Evolutionary conservation across 2,888 invertebrate species (phyloP).

Genomic region (Drosophila cyrtoloma): DNA sequence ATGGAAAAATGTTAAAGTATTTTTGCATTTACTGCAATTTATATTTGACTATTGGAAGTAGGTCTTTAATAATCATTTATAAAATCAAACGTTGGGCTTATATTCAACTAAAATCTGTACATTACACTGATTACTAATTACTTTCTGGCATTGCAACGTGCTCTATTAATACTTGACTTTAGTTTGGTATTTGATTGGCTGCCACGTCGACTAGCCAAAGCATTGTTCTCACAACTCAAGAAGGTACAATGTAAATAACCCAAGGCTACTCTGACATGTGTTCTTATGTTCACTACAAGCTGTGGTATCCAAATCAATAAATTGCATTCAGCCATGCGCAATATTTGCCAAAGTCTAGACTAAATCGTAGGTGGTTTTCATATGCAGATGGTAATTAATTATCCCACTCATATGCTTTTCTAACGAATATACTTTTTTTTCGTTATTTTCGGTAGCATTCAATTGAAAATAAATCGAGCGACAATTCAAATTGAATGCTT

Average conservation of each 20-base stretch:
- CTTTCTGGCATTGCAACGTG: neutral
- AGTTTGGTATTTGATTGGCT: constrained; percentile 1
- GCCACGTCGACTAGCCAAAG: neutral
- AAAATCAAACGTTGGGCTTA: neutral
- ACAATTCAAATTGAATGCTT: constrained; percentile 25
- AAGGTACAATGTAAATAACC: neutral
- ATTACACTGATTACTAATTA: neutral
- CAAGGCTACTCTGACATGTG: neutral
- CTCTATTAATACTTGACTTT: neutral
- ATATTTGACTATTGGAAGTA: neutral
- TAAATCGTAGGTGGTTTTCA: neutral
- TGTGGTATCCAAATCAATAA: neutral
- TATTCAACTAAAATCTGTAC: neutral
- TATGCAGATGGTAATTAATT: constrained; percentile 33
- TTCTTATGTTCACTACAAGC: neutral
- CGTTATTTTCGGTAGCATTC: constrained; percentile 3
- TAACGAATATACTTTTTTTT: neutral
- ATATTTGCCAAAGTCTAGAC: constrained; percentile 24
- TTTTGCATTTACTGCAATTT: neutral
- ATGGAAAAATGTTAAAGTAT: neutral
- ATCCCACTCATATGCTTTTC: constrained; percentile 30
- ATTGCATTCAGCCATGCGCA: constrained; percentile 2
- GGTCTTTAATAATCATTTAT: neutral
- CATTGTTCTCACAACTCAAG: neutral
- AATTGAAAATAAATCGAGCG: constrained; percentile 10